A percentile compares a stretch with the other conserved stretches of the same genome.
Evolutionary conservation across 2,113 vertebrate genomes (phyloP).

Genomic region (Silurus asotus): DNA sequence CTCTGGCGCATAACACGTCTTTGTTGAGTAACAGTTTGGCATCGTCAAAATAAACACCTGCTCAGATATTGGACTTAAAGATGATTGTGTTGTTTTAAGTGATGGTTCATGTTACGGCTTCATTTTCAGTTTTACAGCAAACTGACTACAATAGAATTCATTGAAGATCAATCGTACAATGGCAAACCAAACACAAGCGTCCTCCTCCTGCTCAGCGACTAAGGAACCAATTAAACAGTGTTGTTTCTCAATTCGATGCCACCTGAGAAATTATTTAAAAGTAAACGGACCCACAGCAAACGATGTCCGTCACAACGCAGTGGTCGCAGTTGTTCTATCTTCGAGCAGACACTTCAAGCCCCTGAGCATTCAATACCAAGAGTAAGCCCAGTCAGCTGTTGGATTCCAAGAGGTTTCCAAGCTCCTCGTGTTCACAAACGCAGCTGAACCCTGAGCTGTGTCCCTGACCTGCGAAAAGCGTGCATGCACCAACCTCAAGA

Average conservation of each 20-base stretch:
- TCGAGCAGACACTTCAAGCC: conserved; percentile 1
- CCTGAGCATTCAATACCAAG: conserved; percentile 17
- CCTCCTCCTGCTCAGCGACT: too few species aligned
- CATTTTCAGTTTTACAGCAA: too few species aligned
- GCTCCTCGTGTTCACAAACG: conserved; percentile 31
- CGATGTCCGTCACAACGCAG: not conserved
- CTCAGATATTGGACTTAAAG: not conserved
- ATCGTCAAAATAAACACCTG: conserved; percentile 9
- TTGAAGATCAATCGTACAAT: too few species aligned
- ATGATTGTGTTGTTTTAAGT: not conserved
- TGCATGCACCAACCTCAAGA: conserved; percentile 46
- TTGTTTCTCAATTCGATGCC: not conserved
- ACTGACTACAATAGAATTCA: too few species aligned
- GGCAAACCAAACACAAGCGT: too few species aligned
- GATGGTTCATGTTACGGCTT: not conserved
- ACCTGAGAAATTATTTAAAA: not conserved
- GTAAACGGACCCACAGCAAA: not conserved
- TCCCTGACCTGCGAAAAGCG: conserved; percentile 35
- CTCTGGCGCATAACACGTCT: not conserved
- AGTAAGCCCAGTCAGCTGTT: conserved; percentile 47
- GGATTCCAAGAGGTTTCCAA: conserved; percentile 3
- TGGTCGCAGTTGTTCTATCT: not conserved
- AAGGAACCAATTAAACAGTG: too few species aligned
- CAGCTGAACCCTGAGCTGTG: not conserved
- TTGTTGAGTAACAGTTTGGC: conserved; percentile 26